These are phyloP conservation scores for Characodon lateralis DNA, from an alignment of 2,797 vertebrate genomes.

Conservation along the genomic window DNA sequence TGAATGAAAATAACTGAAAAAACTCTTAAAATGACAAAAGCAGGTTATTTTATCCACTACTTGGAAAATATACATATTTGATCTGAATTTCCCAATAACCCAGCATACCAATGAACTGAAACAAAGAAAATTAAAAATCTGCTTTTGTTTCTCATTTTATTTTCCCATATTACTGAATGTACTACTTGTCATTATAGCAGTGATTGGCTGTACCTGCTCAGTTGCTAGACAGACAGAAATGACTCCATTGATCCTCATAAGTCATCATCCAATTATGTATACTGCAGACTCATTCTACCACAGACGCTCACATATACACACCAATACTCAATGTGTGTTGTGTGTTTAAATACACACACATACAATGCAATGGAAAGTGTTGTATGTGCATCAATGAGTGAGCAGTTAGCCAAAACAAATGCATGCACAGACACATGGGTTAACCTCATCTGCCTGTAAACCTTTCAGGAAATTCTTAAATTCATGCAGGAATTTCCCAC, in stretches of 20 bases:
- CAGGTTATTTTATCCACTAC: background rate
- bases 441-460: constrained; percentile 7
- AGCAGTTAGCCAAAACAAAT: background rate
- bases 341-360: background rate
- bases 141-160: background rate
- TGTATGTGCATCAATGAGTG: background rate
- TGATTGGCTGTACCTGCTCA: constrained; percentile 31
- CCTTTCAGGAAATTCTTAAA: constrained; percentile 17
- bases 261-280: constrained; percentile 71
- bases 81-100: background rate
- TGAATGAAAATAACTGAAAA: constrained; percentile 1
- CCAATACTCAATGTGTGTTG: background rate
- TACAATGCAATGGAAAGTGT: background rate
- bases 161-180: background rate
- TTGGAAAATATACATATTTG: background rate
- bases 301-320: background rate
- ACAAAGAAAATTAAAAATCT: background rate
- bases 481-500: constrained; percentile 25
- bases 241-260: constrained; percentile 63
- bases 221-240: constrained; percentile 54
- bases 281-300: constrained; percentile 59
- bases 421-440: constrained; percentile 1
- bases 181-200: background rate
- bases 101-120: background rate
- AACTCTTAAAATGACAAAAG: background rate